A percentile compares a stretch with the other conserved stretches of the same genome.
Evolutionary conservation across 1,140 invertebrate genomes (phyloP).

Genomic region (Danaus plexippus): DNA sequence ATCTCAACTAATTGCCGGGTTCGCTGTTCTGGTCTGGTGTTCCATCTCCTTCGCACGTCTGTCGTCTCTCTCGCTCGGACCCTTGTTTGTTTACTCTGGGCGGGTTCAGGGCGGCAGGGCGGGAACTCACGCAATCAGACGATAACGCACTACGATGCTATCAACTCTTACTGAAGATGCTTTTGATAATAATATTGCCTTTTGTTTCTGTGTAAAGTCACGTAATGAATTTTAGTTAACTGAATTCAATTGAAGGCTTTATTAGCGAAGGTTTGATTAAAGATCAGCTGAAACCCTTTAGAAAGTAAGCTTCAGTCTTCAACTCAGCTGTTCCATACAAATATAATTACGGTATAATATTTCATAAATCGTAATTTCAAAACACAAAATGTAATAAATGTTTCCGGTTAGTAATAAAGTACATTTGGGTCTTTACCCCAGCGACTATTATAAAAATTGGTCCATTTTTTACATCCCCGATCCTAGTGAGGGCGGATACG

Average conservation of each 20-base stretch:
- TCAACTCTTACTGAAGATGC: constrained; percentile 16
- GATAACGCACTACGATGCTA: constrained; percentile 36
- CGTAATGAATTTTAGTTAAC: constrained; percentile 14
- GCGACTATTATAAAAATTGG: constrained; percentile 65
- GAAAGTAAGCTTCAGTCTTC: neutral
- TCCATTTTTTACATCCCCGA: constrained; percentile 61
- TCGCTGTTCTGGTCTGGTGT: constrained; percentile 32
- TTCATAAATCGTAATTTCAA: constrained; percentile 35
- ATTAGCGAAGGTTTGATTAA: neutral
- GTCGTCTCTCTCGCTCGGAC: constrained; percentile 28
- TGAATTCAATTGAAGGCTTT: neutral
- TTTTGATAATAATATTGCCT: too few relatives aligned
- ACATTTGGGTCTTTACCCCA: constrained; percentile 45
- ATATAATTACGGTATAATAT: constrained; percentile 26
- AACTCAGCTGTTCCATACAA: constrained; percentile 17
- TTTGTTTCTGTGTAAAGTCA: too few relatives aligned
- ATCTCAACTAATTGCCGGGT: constrained; percentile 71
- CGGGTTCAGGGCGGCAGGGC: constrained; percentile 59
- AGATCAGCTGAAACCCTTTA: constrained; percentile 5
- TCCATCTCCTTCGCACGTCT: constrained; percentile 34
- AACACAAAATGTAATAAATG: constrained; percentile 55
- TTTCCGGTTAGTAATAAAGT: constrained; percentile 67
- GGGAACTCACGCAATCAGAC: constrained; percentile 43
- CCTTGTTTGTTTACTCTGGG: constrained; percentile 58
- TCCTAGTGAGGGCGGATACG: constrained; percentile 61